These are phyloP conservation scores for Saccostrea echinata DNA, from an alignment of 1,140 invertebrate genomes.

Conservation along the genomic window DNA sequence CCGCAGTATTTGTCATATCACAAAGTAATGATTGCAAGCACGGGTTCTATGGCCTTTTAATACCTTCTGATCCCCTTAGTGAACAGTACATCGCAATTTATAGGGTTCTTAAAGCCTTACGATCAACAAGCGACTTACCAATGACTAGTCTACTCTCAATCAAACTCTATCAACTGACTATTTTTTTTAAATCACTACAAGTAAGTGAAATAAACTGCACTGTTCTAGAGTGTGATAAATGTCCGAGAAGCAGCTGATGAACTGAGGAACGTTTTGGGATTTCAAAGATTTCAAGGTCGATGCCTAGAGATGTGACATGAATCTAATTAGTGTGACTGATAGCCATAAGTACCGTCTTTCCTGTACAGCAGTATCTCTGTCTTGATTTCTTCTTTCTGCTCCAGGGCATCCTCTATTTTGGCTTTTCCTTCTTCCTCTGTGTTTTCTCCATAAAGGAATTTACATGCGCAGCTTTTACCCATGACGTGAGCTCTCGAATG, in stretches of 20 bases:
- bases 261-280: neutral
- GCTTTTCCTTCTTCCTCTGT: constrained; percentile 92
- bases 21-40: neutral
- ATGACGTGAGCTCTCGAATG: constrained; percentile 91
- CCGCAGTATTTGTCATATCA: neutral
- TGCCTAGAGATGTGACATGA: neutral
- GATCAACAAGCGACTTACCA: neutral
- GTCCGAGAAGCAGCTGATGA: neutral
- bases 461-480: constrained; percentile 97
- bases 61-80: neutral
- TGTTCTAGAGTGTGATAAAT: neutral
- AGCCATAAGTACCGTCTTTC: constrained; percentile 90
- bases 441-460: constrained; percentile 95
- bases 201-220: neutral
- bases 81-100: neutral
- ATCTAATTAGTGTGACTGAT: neutral
- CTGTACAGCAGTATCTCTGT: constrained; percentile 96
- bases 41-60: constrained; percentile 5
- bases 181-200: neutral
- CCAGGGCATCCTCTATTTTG: constrained; percentile 93
- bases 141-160: neutral
- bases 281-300: neutral
- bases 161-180: neutral
- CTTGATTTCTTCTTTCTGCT: constrained; percentile 94
- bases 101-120: neutral